Base-by-base conservation (phyloP, 2,888 invertebrate genomes). In the Caenorhabditis zanzibari region DNA sequence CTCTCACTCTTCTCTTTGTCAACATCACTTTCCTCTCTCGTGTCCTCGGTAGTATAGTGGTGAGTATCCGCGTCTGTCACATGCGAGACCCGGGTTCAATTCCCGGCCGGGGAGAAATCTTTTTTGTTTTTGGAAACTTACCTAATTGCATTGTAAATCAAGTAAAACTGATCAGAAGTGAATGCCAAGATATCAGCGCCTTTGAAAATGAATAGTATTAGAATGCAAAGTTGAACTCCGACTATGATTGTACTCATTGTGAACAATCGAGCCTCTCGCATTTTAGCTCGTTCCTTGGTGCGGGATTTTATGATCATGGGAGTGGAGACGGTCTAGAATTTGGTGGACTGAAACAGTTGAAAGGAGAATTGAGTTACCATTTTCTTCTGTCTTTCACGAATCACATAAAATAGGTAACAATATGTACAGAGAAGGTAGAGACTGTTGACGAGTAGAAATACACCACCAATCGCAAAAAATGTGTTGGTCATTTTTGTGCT, bases 51-150 rank as follows among this genome's bases (percentile, higher is more conserved):
- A 85, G 83, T 82, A 86, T 87, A 86, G 84, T 85, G 85, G 85
- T 85, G 80, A 86, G 85, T 85, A 86, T 87, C 82, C 85, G 84
- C 84, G 87, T 83, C 88, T 86, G 86, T 87, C 85, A 87, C 86
- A 86, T 87, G 85, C 85, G 85, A 85, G 84, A 85, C 85, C 82
- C 85, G 84, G 84, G 84, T 86, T 86, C 88, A 83, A 86, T 85
- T 85, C 86, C 86, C 86, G 86, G 85, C 87, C 85, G 82, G 85
- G 83, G 85, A 85, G 85, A 85, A 82, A n/a, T 28, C 24, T 5
- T 47, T 44, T 59, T 59, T 3, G 4, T 28, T 14, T 56, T 56
- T 12, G 1, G 0, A 22, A 38, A 41, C 44, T 44, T n/a, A 71
- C 82, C 76, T 82, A 0, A 44, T 54, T 1, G 61, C 66, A 56